Conservation (phyloP, 2,113 vertebrate species). For the Nyctibius bracteatus region DNA sequence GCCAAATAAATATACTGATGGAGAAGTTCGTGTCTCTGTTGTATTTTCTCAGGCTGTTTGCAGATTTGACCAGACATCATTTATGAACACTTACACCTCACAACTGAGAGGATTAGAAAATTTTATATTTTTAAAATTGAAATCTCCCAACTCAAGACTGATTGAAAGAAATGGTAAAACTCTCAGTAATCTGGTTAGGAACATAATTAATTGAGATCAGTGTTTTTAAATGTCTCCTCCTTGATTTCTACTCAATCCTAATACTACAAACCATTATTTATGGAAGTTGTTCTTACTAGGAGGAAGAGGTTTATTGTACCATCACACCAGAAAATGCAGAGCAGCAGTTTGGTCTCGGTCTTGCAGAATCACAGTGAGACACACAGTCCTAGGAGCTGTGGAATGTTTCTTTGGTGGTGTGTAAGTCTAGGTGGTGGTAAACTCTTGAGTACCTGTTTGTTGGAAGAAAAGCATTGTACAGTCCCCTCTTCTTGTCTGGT, state of each 20-base stretch:
- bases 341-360: not conserved
- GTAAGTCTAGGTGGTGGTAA: not conserved
- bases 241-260: not conserved
- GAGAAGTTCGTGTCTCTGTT: not conserved
- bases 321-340: not conserved
- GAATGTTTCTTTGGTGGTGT: not conserved
- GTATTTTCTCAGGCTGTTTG: not conserved
- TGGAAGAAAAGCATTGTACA: not conserved
- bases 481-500: not conserved
- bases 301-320: not conserved
- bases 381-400: not conserved
- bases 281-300: not conserved
- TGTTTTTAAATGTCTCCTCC: not conserved
- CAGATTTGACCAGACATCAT: not conserved
- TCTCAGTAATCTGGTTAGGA: not conserved
- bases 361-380: not conserved
- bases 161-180: not conserved
- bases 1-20: not conserved
- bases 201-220: not conserved
- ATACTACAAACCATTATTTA: not conserved
- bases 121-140: not conserved
- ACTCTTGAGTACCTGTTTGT: not conserved
- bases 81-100: not conserved
- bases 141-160: not conserved
- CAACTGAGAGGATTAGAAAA: not conserved